Base-by-base conservation (phyloP, 2,797 vertebrate genomes). In the Lagodon rhomboides region DNA sequence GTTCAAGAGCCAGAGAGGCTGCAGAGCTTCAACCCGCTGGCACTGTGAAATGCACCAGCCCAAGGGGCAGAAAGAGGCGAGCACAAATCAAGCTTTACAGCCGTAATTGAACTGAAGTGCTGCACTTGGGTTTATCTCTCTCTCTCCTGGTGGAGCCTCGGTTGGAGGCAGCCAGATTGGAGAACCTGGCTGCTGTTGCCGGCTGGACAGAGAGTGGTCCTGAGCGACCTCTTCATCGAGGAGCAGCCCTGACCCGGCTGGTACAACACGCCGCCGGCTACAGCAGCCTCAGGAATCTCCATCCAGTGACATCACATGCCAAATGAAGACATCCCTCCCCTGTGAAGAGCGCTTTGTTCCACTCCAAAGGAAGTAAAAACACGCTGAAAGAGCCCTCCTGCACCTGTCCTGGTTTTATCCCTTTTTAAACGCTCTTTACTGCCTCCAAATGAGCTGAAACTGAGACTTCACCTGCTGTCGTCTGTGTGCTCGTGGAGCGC, bases 81-180 rank as follows among this genome's bases (percentile, higher is more conserved):
- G 54, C 46, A 27, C 55, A 84, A 84, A 80, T 90, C 51, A 87
- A 62, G 54, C 76, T 78, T 82, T 72, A 66, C 63, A 60, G 34
- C 75, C 67, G 58, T 87, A 79, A 87, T 65, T 87, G 81, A 83
- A 77, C 59, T 87, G 82, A 87, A 86, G 67, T 68, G 51, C 58
- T 66, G 34, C 44, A 74, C 75, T 85, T 81, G 23, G 72, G 15
- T 77, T 77, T 76, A 63, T 82, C 70, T 67, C 53, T 65, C 34
- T 23, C 46, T 41, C 13, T 53, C 56, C 43, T 71, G 47, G 44
- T 75, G 3, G 9, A 60, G 41, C 49, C 58, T 75, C 63, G 43
- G 62, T 64, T 59, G 44, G 53, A 79, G 18, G 34, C 61, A 72
- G 17, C 53, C 75, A 75, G 77, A 79, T 68, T 65, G 68, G 58